Conservation (phyloP, 2,113 vertebrate genomes). For the Telmatochromis bifrenatus region DNA sequence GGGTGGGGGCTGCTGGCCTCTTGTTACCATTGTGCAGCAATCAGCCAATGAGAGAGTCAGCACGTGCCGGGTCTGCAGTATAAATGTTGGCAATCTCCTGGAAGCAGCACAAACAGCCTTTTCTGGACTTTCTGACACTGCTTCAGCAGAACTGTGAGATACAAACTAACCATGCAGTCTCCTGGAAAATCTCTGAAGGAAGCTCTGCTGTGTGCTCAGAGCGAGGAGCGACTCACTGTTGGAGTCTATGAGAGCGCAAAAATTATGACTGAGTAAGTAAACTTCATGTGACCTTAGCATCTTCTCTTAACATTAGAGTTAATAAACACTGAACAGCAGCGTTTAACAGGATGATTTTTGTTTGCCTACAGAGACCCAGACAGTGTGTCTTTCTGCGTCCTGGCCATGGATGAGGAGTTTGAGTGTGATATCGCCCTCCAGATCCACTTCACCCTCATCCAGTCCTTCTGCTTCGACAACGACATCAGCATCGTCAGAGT, state of each 20-base stretch:
- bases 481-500: not conserved
- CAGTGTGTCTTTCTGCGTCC: slow-evolving; percentile 71
- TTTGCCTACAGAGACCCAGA: slow-evolving; percentile 64
- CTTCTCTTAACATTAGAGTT: not conserved
- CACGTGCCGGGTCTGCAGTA: slow-evolving; percentile 58
- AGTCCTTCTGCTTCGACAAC: slow-evolving; percentile 80
- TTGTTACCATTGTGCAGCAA: slow-evolving; percentile 33
- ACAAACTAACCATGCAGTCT: slow-evolving; percentile 71
- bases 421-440: slow-evolving; percentile 72
- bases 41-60: slow-evolving; percentile 63
- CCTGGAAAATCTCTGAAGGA: slow-evolving; percentile 85
- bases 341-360: not conserved
- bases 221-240: slow-evolving; percentile 82
- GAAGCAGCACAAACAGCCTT: slow-evolving; percentile 2
- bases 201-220: slow-evolving; percentile 79
- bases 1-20: not conserved
- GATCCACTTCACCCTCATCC: slow-evolving; percentile 80
- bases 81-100: slow-evolving; percentile 36
- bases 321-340: not conserved
- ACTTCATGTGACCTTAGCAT: not conserved
- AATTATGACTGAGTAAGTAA: slow-evolving; percentile 92
- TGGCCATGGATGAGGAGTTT: slow-evolving; percentile 65
- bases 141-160: not conserved
- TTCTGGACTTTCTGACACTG: not conserved
- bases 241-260: slow-evolving; percentile 94